phyloP scores from a whole-genome alignment of 2,113 vertebrate genomes.

The Leptosomus discolor region DNA sequence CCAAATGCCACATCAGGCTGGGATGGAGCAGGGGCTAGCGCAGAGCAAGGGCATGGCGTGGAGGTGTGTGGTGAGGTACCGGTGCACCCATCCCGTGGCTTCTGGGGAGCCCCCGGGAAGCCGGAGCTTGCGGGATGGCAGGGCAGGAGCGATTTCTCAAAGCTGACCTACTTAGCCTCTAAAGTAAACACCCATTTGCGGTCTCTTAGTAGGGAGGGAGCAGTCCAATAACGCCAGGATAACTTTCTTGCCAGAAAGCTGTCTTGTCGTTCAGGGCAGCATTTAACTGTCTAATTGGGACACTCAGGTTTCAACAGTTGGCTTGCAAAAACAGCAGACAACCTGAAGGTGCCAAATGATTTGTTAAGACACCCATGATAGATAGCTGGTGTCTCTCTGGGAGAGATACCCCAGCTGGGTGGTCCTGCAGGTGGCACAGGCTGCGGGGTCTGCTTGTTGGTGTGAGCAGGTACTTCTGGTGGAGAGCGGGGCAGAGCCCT shows the following conservation, averaged over 20 bases:
- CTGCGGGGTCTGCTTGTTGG: neutral
- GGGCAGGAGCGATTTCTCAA: neutral
- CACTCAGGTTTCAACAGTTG: accelerated
- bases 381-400: neutral
- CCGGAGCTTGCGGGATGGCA: accelerated
- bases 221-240: neutral
- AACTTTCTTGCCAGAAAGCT: neutral
- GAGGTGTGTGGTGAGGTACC: neutral
- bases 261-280: neutral
- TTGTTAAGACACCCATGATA: accelerated
- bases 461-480: neutral
- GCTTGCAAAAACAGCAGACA: neutral
- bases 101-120: neutral
- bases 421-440: accelerated
- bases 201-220: neutral
- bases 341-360: neutral
- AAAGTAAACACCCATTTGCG: neutral
- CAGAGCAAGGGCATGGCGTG: neutral
- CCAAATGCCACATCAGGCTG: neutral
- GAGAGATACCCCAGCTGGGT: accelerated
- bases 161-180: neutral
- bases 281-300: neutral
- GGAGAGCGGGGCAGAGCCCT: neutral
- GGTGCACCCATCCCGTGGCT: neutral
- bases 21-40: neutral